Percentiles rank a stretch among this genome's conserved stretches.
phyloP scores from a whole-genome alignment of 1,140 invertebrate species.

The Sogatella furcifera region DNA sequence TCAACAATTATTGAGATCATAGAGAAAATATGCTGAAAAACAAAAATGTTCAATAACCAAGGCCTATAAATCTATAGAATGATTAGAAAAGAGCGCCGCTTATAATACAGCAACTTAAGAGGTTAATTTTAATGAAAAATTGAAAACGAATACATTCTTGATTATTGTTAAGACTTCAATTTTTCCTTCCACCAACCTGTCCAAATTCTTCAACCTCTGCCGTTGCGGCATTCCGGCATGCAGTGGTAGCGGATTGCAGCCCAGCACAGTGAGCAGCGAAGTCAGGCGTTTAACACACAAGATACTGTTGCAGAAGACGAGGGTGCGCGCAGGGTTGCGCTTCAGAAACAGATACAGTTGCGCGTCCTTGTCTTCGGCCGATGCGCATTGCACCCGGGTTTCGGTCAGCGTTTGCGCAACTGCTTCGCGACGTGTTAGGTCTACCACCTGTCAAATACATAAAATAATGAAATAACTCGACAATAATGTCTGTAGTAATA shows the following conservation, averaged over 20 bases:
- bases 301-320: conserved; percentile 97
- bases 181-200: conserved; percentile 41
- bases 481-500: too few species aligned
- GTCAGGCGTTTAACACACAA: conserved; percentile 79
- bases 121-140: too few species aligned
- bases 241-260: conserved; percentile 64
- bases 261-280: conserved; percentile 68
- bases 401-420: conserved; percentile 77
- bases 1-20: too few species aligned
- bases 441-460: conserved; percentile 4
- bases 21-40: too few species aligned
- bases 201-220: conserved; percentile 88
- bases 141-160: too few species aligned
- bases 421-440: conserved; percentile 34
- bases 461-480: too few species aligned
- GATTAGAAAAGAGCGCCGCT: too few species aligned
- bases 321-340: conserved; percentile 72
- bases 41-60: too few species aligned
- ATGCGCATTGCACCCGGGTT: conserved; percentile 59
- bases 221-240: conserved; percentile 94
- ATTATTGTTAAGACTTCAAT: too few species aligned
- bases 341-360: conserved; percentile 89
- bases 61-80: too few species aligned
- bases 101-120: too few species aligned
- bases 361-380: conserved; percentile 74